These are phyloP conservation scores for Danio choprae DNA, from an alignment of 2,797 vertebrate species.

Conservation along the genomic window DNA sequence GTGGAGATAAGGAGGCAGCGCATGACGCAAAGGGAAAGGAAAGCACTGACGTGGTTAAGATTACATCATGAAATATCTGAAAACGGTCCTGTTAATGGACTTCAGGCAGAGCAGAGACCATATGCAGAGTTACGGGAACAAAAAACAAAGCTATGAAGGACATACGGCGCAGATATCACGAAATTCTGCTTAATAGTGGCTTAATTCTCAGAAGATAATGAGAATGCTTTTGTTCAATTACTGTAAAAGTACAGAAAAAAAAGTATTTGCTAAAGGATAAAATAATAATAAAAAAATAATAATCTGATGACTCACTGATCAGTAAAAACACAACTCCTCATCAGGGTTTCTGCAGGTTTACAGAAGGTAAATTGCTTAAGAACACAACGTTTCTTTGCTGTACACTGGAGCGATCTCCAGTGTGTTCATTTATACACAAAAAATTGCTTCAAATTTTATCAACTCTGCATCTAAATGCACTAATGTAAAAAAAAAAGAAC, in stretches of 20 bases:
- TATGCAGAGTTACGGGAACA: neutral
- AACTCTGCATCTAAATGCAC: too few species aligned
- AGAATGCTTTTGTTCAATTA: neutral
- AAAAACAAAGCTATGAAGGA: neutral
- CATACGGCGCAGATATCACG: neutral
- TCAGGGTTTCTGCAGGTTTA: too few species aligned
- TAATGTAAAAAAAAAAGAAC: too few species aligned
- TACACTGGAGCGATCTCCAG: too few species aligned
- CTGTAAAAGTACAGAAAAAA: neutral
- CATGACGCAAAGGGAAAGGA: neutral
- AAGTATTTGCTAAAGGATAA: neutral
- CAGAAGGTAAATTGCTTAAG: too few species aligned
- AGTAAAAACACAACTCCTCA: too few species aligned
- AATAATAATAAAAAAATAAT: neutral
- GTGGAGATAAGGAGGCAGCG: slow-evolving; percentile 39
- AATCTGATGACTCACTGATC: too few species aligned
- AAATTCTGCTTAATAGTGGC: neutral
- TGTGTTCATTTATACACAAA: too few species aligned
- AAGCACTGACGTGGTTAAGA: slow-evolving; percentile 14
- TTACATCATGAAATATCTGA: neutral
- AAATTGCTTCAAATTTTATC: too few species aligned
- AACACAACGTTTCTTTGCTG: too few species aligned
- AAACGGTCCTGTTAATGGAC: neutral
- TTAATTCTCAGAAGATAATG: neutral
- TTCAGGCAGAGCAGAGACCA: neutral